Base-by-base conservation (phyloP, 2,797 vertebrate species). In the Nasua narica region DNA sequence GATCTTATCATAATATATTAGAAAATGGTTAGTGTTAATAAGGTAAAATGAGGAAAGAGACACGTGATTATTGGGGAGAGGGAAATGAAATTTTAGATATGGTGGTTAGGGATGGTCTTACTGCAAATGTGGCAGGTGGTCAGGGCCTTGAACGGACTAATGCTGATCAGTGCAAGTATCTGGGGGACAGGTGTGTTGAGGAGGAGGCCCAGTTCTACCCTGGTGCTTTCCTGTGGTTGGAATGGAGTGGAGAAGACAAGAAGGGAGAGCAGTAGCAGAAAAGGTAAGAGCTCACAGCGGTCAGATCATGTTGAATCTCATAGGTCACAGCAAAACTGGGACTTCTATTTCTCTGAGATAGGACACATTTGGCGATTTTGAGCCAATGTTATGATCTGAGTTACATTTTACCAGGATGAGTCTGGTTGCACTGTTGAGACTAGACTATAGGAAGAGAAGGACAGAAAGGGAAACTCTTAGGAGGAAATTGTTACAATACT, bases 381-480 rank as follows among this genome's bases (percentile, higher is more conserved):
- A 90, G 72, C 46, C 81, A 67, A 81, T 88, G 79, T 69, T 54
- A 10, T 23, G 62, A 93, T 79, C 52, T 70, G 21, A 89, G 84
- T 87, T 70, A 95, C 32, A 90, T 87, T 97, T 93, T 85, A 85
- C 65, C 56, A 60, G 67, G 70, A 84, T 48, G 27, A 62, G 19
- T 67, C 83, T 72, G 77, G 72, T 65, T 62, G 37, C 88, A 69
- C 29, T 67, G n/a, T 74, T 93, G 83, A 77, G 70, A 65, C 69
- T 48, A 32, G 60, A 56, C 43, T 29, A 15, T 35, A 54, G 40
- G 81, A 93, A 27, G 48, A 69, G 67, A 79, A 82, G 74, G 58
- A 54, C 19, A 90, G 56, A 76, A 50, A 69, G 8, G n/a, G 52
- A 85, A 87, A 65, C 60, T 81, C 2, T 94, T 85, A 60, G 43